Evolutionary conservation across 2,113 vertebrate genomes (phyloP).

Genomic region (Cisticola juncidis): DNA sequence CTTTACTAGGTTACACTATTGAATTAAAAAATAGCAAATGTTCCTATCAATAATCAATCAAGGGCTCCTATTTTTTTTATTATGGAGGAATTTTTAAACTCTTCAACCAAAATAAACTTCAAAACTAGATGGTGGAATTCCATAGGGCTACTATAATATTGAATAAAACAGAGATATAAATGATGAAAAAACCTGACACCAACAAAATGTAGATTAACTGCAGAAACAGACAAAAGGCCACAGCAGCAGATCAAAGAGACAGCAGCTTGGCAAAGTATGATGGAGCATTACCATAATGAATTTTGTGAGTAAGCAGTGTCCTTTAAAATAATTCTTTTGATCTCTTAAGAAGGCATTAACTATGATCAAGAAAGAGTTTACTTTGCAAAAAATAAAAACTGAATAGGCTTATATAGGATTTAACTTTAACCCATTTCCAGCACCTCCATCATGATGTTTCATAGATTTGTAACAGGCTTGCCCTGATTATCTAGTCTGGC

Average conservation of each 20-base stretch:
- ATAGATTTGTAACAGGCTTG: neutral
- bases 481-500: neutral
- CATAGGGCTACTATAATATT: neutral
- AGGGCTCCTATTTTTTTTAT: slow-evolving; percentile 11
- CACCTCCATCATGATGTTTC: neutral
- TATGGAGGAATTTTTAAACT: neutral
- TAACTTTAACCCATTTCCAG: slow-evolving; percentile 20
- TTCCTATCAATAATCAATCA: slow-evolving; percentile 14
- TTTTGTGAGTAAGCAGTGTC: slow-evolving; percentile 72
- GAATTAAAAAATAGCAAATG: neutral
- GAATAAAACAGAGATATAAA: slow-evolving; percentile 34
- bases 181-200: slow-evolving; percentile 39
- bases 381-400: slow-evolving; percentile 16
- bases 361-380: slow-evolving; percentile 67
- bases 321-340: slow-evolving; percentile 70
- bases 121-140: slow-evolving; percentile 24
- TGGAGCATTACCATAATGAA: slow-evolving; percentile 74
- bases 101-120: neutral
- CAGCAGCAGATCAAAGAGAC: slow-evolving; percentile 71
- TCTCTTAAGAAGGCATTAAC: slow-evolving; percentile 73
- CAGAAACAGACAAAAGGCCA: slow-evolving; percentile 59
- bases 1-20: neutral
- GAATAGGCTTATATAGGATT: slow-evolving; percentile 5
- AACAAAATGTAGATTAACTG: slow-evolving; percentile 75
- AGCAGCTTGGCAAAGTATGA: slow-evolving; percentile 50